These are phyloP conservation scores for Drosophila parabipectinata DNA, from an alignment of 1,140 invertebrate genomes.

Conservation along the genomic window DNA sequence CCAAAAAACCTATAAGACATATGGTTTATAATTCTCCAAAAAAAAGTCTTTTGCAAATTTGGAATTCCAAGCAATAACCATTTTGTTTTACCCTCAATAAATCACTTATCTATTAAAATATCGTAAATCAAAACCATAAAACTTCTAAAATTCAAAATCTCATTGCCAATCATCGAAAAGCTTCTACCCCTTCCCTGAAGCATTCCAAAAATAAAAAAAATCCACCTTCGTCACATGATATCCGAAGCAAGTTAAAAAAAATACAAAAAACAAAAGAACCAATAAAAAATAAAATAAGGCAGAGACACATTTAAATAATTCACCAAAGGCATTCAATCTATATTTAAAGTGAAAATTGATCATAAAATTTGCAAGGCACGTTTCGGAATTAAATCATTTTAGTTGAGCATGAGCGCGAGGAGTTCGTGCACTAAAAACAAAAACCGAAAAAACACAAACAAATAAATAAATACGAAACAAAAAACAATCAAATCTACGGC, in stretches of 20 bases:
- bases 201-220: conserved; percentile 29
- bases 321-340: conserved; percentile 41
- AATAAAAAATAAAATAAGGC: conserved; percentile 24
- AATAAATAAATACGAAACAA: conserved; percentile 21
- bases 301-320: conserved; percentile 40
- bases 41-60: neutral
- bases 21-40: neutral
- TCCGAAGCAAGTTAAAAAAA: conserved; percentile 27
- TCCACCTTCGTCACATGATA: conserved; percentile 44
- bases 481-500: conserved; percentile 49
- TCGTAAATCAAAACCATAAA: conserved; percentile 45
- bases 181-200: conserved; percentile 10
- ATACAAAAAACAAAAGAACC: conserved; percentile 49
- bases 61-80: neutral
- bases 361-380: conserved; percentile 75
- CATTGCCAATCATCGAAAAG: conserved; percentile 25
- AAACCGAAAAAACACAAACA: conserved; percentile 25
- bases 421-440: conserved; percentile 33
- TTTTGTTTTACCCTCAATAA: conserved; percentile 10
- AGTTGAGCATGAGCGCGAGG: conserved; percentile 56
- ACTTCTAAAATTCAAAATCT: conserved; percentile 15
- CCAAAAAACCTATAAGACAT: no score
- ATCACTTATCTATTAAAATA: conserved; percentile 39
- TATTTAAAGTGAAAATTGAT: conserved; percentile 73
- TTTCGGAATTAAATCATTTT: conserved; percentile 84